phyloP scores from a whole-genome alignment of 2,797 vertebrate genomes.

The Galago senegalensis region DNA sequence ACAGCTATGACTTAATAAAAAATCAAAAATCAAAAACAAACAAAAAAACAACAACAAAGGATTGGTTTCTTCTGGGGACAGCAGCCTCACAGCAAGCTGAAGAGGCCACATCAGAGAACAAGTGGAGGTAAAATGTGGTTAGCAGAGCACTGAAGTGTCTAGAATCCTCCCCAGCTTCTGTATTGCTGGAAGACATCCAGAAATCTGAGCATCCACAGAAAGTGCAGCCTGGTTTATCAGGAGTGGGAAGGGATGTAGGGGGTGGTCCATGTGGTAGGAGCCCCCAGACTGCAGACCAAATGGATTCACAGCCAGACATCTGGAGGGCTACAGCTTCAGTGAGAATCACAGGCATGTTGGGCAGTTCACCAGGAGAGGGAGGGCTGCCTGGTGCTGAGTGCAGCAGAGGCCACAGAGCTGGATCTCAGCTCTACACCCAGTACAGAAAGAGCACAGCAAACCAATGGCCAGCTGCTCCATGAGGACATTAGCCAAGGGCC shows the following conservation, averaged over 20 bases:
- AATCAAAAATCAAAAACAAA: no score
- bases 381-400: not conserved
- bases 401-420: not conserved
- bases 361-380: not conserved
- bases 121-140: not conserved
- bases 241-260: rapidly evolving
- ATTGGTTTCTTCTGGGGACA: not conserved
- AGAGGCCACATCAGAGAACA: not conserved
- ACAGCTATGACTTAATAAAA: no score
- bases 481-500: not conserved
- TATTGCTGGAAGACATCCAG: not conserved
- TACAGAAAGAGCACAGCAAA: not conserved
- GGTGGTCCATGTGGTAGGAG: not conserved
- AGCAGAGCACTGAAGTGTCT: not conserved
- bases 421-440: not conserved
- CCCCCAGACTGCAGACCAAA: not conserved
- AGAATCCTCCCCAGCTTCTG: not conserved
- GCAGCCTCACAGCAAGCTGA: not conserved
- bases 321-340: not conserved
- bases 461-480: rapidly evolving
- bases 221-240: not conserved
- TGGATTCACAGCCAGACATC: not conserved
- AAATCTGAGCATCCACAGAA: not conserved
- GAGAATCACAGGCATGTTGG: not conserved
- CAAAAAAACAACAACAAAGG: not conserved